Evolutionary conservation across 2,113 vertebrate genomes (phyloP), one percentile per base, ranked within the genome.

Genomic region (Numida meleagris): DNA sequence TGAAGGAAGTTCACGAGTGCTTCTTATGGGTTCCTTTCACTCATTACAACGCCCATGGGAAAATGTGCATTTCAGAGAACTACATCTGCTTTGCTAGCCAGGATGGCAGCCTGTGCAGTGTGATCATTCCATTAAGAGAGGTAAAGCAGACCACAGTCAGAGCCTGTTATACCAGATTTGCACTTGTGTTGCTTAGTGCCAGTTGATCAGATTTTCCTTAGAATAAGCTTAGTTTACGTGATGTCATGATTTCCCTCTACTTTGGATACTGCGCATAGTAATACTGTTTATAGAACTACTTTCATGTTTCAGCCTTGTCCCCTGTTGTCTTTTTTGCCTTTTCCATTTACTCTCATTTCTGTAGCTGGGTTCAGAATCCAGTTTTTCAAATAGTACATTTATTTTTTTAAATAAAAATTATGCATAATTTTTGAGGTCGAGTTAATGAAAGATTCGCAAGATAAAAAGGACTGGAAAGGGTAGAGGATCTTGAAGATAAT

Each of bases 21-120:
- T 99, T 99, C 93, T 97, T 99, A 62, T 99, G 99, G 99, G 97
- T 99, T 83, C 99, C 99, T 89, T 99, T 99, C 97, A 98, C 97
- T 95, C 99, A 99, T 85, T 98, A 98, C 84, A 99, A 98, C 92
- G 97, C 98, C 11, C 98, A 99, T 65, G 99, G 99, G 42, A 99
- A 99, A 97, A 98, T 99, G 98, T 99, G 98, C 82, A 97, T 99
- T 73, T 99, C 99, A 9, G 99, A 99, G 95, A 99, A 98, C 96
- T 99, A 99, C 95, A 95, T 99, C 94, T 99, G 99, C 94, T 99
- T 99, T 91, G 98, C 98, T 80, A 99, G 99, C 97, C 99, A 99
- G 90, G 99, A 99, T 79, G 98, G 98, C 63, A 99, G 96, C 97
- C 98, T 99, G 12, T 99, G 99, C 95, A 98, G 98, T 88, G 91